Conservation (phyloP, 2,113 vertebrate genomes). For the Clupea harengus region DNA sequence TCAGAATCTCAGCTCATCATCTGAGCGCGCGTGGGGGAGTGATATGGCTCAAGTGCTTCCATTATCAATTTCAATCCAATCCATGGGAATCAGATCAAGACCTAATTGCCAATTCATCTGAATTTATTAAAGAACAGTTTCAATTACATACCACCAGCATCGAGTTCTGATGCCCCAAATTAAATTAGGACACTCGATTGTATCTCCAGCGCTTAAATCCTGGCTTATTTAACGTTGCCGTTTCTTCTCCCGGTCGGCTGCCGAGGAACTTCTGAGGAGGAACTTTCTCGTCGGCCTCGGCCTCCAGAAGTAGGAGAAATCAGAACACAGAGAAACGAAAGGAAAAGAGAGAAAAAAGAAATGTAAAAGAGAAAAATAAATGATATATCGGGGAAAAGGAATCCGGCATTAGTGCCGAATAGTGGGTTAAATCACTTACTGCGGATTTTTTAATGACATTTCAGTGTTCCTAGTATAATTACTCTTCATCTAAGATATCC, state of each 20-base stretch:
- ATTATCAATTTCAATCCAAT: conserved; percentile 90
- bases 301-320: conserved; percentile 58
- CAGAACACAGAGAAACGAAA: conserved; percentile 29
- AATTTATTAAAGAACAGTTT: conserved; percentile 99
- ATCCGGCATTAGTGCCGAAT: conserved; percentile 89
- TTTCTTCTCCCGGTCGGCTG: conserved; percentile 67
- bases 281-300: conserved; percentile 80
- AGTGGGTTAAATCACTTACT: conserved; percentile 99
- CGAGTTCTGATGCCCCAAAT: conserved; percentile 86
- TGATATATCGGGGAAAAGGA: conserved; percentile 6
- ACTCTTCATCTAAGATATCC: conserved; percentile 99
- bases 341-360: conserved; percentile 19
- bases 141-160: conserved; percentile 89
- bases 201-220: conserved; percentile 82
- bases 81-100: conserved; percentile 89
- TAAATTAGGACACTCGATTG: conserved; percentile 88
- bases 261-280: conserved; percentile 77
- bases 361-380: conserved; percentile 43
- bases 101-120: conserved; percentile 98
- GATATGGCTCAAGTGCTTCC: conserved; percentile 78
- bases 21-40: conserved; percentile 79
- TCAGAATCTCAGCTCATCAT: conserved; percentile 50
- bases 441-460: conserved; percentile 99
- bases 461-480: conserved; percentile 99
- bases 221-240: conserved; percentile 69